Evolutionary conservation across 2,797 vertebrate genomes (phyloP), one percentile per base, ranked within the genome.

Genomic region (Lates japonicus): DNA sequence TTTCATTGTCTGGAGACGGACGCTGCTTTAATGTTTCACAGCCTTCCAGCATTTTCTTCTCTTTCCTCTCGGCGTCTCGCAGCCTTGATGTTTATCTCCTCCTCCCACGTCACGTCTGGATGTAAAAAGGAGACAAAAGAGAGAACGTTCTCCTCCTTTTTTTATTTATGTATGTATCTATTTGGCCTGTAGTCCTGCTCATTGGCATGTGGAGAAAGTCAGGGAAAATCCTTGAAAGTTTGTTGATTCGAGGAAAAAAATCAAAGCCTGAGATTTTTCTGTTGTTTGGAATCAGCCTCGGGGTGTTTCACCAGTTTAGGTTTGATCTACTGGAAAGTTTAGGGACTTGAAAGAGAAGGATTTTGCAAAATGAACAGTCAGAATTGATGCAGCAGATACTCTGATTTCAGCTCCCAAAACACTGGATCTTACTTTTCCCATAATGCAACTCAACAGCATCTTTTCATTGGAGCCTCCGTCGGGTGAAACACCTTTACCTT

Each of bases 51-150:
- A 0, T 59, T 62, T 71, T 44, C 22, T 46, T 31, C 44, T 42
- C 31, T 52, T 39, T 31, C 42, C 51, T 60, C 8, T 17, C 0
- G 3, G 60, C 2, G 8, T 22, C 59, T 54, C 65, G 1, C 68
- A 25, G 70, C 77, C 75, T 74, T 80, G 52, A 63, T 61, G 74
- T 84, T 77, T 66, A 59, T 68, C 72, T 81, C 66, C 52, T 57
- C 76, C 57, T 76, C 54, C 14, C 33, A 22, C 22, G 68, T 64
- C 48, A 4, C 17, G 29, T 76, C 66, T 74, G 63, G 35, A 67
- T 80, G 55, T 79, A 65, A 57, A 37, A 11, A 49, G 73, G 17
- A 39, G 61, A 0, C 20, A 29, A 16, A 42, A 46, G 51, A 35
- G 49, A 25, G 11, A 78, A 58, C 76, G 42, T 54, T 16, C 41